Evolutionary conservation across 2,113 vertebrate genomes (phyloP).

Genomic region (Xenopus tropicalis): UCB_Xtro_10.0 CM004452.2:40277501-40278000

Average conservation of each 20-base stretch:
- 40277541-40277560: too few relatives aligned
- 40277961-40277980: too few relatives aligned
- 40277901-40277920: neutral
- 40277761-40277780: conserved; percentile 53
- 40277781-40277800: conserved; percentile 50
- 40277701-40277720: conserved; percentile 8
- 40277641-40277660: neutral
- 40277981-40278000: too few relatives aligned
- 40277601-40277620: conserved; percentile 34
- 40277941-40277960: too few relatives aligned
- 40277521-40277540: too few relatives aligned
- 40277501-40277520: too few relatives aligned
- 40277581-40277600: conserved; percentile 4
- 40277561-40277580: neutral
- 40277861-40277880: neutral
- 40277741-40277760: conserved; percentile 48
- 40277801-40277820: neutral
- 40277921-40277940: too few relatives aligned
- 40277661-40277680: conserved; percentile 11
- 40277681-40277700: too few relatives aligned
- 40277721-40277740: conserved; percentile 51
- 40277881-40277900: too few relatives aligned
- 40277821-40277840: neutral
- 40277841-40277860: neutral
- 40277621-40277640: conserved; percentile 12